These are phyloP conservation scores for Tinea semifulvella DNA, from an alignment of 2,888 invertebrate species.

Conservation along the genomic window DNA sequence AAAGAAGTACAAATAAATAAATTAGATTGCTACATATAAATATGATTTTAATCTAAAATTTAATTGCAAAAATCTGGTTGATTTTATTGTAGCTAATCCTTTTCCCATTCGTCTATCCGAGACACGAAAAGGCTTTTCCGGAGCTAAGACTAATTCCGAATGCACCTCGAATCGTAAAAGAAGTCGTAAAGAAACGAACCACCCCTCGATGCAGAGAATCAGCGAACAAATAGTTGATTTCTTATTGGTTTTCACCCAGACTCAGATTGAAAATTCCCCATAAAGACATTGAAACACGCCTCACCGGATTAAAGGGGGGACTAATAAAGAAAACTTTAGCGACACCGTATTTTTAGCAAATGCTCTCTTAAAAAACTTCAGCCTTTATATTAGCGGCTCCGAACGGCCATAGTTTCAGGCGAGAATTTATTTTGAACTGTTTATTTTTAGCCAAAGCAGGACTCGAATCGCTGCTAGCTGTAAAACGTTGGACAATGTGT, in stretches of 20 bases:
- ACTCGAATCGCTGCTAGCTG: no score
- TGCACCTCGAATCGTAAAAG: slow-evolving; percentile 67
- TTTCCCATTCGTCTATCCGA: slow-evolving; percentile 54
- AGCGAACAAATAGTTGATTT: slow-evolving; percentile 64
- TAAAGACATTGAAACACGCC: slow-evolving; percentile 66
- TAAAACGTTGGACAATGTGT: no score
- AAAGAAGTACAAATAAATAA: no score
- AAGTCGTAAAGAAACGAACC: slow-evolving; percentile 62
- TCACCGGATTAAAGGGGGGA: slow-evolving; percentile 62
- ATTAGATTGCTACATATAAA: no score
- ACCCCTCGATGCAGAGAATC: slow-evolving; percentile 61
- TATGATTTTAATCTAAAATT: no score
- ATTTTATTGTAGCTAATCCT: slow-evolving; percentile 59
- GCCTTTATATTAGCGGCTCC: slow-evolving; percentile 30
- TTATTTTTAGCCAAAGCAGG: no score
- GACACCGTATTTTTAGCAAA: slow-evolving; percentile 65
- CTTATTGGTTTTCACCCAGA: slow-evolving; percentile 64
- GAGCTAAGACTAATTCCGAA: slow-evolving; percentile 59
- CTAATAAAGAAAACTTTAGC: slow-evolving; percentile 67
- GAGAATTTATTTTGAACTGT: no score
- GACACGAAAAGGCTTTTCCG: slow-evolving; percentile 62
- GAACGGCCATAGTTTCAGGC: no score
- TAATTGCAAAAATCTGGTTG: slow-evolving; percentile 16
- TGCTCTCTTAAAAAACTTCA: slow-evolving; percentile 53
- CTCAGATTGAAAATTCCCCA: slow-evolving; percentile 65